Evolutionary conservation across 2,797 vertebrate genomes (phyloP), one percentile per base, ranked within the genome.

Genomic region (Hipposideros larvatus): DNA sequence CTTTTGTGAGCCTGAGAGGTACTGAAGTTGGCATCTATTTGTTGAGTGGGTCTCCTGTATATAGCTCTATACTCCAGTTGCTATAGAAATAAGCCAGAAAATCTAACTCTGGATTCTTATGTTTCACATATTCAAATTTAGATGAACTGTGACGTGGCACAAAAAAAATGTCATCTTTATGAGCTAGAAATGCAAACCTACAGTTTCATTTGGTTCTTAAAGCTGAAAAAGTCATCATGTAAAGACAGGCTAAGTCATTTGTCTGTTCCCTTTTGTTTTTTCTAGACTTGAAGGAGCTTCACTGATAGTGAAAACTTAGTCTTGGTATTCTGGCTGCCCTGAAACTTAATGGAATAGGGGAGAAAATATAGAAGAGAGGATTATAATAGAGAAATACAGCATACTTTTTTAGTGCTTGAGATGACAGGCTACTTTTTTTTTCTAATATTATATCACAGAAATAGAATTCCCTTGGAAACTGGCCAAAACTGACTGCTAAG

Each of bases 71-170:
- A 66, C 82, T 97, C 51, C 70, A 95, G 96, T 97, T 96, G 96
- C 97, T 95, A 92, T 97, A 96, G 97, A 96, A 97, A 98, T 97
- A 86, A 92, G 48, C 34, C 74, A 87, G 59, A 95, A 68, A 92
- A 51, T 80, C 87, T 83, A 97, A 92, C 59, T 94, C 37, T 73
- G 73, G 71, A 78, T 71, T 92, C 88, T 59, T 92, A n/a, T 73
- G 89, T 97, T 93, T 96, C 94, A 96, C 63, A 51, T 94, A 83
- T 87, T 95, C 92, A 96, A 93, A 97, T 95, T 94, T 96, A 96
- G 93, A 96, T 87, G 61, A 95, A 88, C 61, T 68, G 43, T 91
- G 85, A 92, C 0, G 22, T 89, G 82, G 82, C 65, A 41, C 78
- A 48, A 74, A 90, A 88, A 90, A 91, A 86, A 74, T 43, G 51